A percentile compares a stretch with the other conserved stretches of the same genome.
Evolutionary conservation across 2,797 vertebrate species (phyloP).

Genomic region (Gila robusta): DNA sequence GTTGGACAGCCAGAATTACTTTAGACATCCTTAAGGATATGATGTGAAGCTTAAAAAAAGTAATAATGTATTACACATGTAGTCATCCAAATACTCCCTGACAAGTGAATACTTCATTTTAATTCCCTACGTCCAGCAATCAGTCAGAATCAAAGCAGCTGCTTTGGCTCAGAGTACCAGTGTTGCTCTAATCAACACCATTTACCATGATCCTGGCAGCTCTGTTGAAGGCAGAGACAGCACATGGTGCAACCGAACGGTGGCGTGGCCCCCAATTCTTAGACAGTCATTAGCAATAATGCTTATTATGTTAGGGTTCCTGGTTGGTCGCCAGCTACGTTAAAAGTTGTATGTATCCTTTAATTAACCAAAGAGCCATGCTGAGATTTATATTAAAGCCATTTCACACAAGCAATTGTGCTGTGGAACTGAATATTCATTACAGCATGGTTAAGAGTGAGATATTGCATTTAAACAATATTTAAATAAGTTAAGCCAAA

Average conservation of each 20-base stretch:
- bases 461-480: not conserved
- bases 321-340: slow-evolving; percentile 67
- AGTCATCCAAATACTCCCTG: slow-evolving; percentile 79
- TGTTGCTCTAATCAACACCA: slow-evolving; percentile 82
- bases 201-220: slow-evolving; percentile 72
- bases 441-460: not conserved
- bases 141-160: slow-evolving; percentile 83
- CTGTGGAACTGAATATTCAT: not conserved
- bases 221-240: slow-evolving; percentile 39
- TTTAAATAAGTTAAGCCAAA: not conserved
- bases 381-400: slow-evolving; percentile 52
- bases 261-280: slow-evolving; percentile 59
- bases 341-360: slow-evolving; percentile 66
- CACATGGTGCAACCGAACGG: slow-evolving; percentile 14
- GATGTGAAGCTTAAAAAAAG: slow-evolving; percentile 68
- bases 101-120: slow-evolving; percentile 79
- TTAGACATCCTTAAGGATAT: slow-evolving; percentile 68
- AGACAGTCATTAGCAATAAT: slow-evolving; percentile 78
- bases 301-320: slow-evolving; percentile 75
- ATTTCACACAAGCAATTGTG: slow-evolving; percentile 9
- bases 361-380: slow-evolving; percentile 56
- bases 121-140: slow-evolving; percentile 79
- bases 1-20: slow-evolving; percentile 70
- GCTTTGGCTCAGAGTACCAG: slow-evolving; percentile 76
- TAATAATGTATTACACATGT: slow-evolving; percentile 66